Percentiles rank a stretch among this genome's conserved stretches.
Conservation (phyloP, 2,888 invertebrate genomes). For the Drosophila pegasa region DNA sequence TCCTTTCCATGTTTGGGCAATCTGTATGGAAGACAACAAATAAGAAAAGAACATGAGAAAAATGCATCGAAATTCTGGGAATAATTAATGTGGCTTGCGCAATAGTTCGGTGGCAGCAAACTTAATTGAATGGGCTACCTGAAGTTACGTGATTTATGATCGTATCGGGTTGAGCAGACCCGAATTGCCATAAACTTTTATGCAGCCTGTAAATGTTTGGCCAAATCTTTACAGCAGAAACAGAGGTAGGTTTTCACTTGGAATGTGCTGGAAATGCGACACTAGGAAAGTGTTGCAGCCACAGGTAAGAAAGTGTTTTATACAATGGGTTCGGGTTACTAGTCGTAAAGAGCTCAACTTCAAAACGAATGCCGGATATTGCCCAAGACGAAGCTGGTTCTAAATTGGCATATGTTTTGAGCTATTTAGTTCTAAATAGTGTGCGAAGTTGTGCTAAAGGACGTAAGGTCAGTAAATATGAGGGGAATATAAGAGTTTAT, state of each 20-base stretch:
- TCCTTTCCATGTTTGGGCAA: constrained; percentile 69
- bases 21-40: constrained; percentile 68
- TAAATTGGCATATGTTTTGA: neutral
- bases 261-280: constrained; percentile 43
- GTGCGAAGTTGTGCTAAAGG: neutral
- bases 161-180: constrained; percentile 19
- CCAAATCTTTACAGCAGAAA: constrained; percentile 14
- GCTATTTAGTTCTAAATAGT: neutral
- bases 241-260: neutral
- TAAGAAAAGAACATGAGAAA: constrained; percentile 7
- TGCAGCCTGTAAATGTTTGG: constrained; percentile 27
- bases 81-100: neutral
- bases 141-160: constrained; percentile 35
- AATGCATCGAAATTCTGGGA: neutral
- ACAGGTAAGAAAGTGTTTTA: constrained; percentile 32
- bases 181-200: constrained; percentile 25
- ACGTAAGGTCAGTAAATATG: neutral
- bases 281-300: constrained; percentile 17
- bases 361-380: neutral
- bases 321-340: too few relatives aligned
- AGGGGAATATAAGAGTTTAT: too few relatives aligned
- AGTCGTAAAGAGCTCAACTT: neutral
- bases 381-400: too few relatives aligned
- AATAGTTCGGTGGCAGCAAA: neutral
- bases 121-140: constrained; percentile 22